Evolutionary conservation across 2,113 vertebrate species (phyloP), one percentile per base, ranked within the genome.

Genomic region (Nothocercus julius): DNA sequence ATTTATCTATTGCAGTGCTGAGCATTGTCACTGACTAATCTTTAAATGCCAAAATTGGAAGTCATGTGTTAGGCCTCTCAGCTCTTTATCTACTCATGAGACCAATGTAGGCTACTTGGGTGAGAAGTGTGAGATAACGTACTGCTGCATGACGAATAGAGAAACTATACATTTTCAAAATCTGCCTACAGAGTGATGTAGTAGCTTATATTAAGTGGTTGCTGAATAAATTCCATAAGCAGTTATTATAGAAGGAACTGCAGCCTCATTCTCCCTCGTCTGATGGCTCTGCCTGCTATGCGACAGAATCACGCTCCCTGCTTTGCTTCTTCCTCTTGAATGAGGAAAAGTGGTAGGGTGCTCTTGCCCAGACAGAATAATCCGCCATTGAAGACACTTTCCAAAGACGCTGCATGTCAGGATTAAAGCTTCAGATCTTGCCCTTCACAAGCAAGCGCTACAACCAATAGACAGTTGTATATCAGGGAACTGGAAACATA

Each of bases 161-260:
- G 5, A 1, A 36, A 49, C 13, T 20, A 0, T 0, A 58, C 32
- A 36, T 8, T 58, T 85, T 96, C 72, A 53, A 69, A 28, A 54
- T n/a, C 56, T 85, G 45, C 42, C 36, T 80, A n/a, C 0, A 1
- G n/a, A 34, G 13, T 53, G 18, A 36, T 63, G 40, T 72, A 8
- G 30, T 45, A 78, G 66, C 77, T 54, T 84, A 40, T 1, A 3
- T 76, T 91, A 66, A 54, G 4, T 2, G 3, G 4, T 24, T 58
- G 45, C 30, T 67, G 45, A 78, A 61, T 56, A 47, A 32, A 45
- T 92, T 75, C 49, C n/a, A 42, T 78, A 59, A 86, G 21, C 25
- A 47, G 12, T n/a, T 83, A 44, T 13, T 2, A 2, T 13, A 63
- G 45, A 78, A 77, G 58, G 40, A 83, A 44, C 15, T 67, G 72